These are phyloP conservation scores for Euplagia quadripunctaria DNA, from an alignment of 2,888 invertebrate genomes.

Conservation along the genomic window DNA sequence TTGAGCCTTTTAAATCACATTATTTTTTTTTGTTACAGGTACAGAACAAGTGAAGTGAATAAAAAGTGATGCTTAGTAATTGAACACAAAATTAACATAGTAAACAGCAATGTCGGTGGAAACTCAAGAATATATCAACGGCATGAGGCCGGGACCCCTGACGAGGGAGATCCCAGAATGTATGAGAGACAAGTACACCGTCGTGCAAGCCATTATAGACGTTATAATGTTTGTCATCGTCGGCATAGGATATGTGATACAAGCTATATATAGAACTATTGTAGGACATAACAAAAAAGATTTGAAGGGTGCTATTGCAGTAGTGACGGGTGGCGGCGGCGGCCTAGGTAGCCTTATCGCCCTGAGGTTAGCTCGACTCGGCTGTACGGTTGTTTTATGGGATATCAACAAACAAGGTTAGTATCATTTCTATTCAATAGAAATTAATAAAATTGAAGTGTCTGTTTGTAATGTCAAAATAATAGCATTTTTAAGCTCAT, in stretches of 20 bases:
- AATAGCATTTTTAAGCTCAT: too few species aligned
- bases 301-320: constrained; percentile 91
- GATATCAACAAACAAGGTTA: constrained; percentile 95
- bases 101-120: constrained; percentile 67
- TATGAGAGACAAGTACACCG: constrained; percentile 82
- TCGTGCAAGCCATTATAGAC: constrained; percentile 87
- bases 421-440: constrained; percentile 49
- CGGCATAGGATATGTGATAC: constrained; percentile 81
- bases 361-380: constrained; percentile 91
- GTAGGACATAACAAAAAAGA: constrained; percentile 90
- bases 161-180: constrained; percentile 83
- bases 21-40: constrained; percentile 58
- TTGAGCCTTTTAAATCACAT: too few species aligned
- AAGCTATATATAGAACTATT: constrained; percentile 88
- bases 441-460: background rate
- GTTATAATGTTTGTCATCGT: constrained; percentile 85
- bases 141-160: constrained; percentile 78
- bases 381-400: constrained; percentile 95
- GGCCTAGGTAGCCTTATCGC: constrained; percentile 94
- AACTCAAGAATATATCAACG: constrained; percentile 79
- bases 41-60: constrained; percentile 39
- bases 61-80: constrained; percentile 62
- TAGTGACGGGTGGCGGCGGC: constrained; percentile 96
- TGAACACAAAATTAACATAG: constrained; percentile 26
- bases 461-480: too few species aligned